phyloP scores from a whole-genome alignment of 2,113 vertebrate genomes.

The Nothoprocta perdicaria region DNA sequence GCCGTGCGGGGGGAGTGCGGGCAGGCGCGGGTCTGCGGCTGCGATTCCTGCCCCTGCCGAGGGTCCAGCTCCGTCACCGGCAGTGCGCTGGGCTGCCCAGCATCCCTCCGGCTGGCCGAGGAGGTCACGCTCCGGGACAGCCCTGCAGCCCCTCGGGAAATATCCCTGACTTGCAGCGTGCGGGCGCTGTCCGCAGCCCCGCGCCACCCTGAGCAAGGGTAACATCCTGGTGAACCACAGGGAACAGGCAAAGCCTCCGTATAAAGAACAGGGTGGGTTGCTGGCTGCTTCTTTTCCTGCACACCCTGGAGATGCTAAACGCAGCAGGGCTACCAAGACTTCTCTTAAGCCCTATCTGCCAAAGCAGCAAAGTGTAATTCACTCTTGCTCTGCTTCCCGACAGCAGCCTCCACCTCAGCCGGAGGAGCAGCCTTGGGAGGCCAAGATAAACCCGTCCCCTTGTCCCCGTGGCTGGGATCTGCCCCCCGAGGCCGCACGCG shows the following conservation, averaged over 20 bases:
- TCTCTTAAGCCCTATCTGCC: accelerated
- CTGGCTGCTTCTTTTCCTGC: background rate
- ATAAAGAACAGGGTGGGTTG: background rate
- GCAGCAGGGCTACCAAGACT: background rate
- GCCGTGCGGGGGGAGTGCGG: accelerated
- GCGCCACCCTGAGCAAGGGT: background rate
- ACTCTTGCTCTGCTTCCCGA: background rate
- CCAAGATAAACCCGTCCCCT: background rate
- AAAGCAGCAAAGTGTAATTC: background rate
- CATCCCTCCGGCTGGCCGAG: background rate
- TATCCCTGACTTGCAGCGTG: too few species aligned
- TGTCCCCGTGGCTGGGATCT: accelerated
- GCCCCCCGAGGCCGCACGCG: background rate
- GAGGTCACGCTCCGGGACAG: background rate
- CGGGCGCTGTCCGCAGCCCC: too few species aligned
- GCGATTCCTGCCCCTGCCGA: conserved; percentile 23
- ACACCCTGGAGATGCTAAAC: background rate
- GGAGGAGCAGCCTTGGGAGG: background rate
- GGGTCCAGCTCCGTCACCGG: conserved; percentile 15
- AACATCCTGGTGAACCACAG: background rate
- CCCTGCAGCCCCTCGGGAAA: background rate
- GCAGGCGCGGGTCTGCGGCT: conserved; percentile 41
- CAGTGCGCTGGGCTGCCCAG: background rate
- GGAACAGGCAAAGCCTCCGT: accelerated
- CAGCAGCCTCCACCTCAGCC: background rate